A percentile compares a stretch with the other conserved stretches of the same genome.
Conservation (phyloP, 2,113 vertebrate genomes). For the Notiomystis cincta region DNA sequence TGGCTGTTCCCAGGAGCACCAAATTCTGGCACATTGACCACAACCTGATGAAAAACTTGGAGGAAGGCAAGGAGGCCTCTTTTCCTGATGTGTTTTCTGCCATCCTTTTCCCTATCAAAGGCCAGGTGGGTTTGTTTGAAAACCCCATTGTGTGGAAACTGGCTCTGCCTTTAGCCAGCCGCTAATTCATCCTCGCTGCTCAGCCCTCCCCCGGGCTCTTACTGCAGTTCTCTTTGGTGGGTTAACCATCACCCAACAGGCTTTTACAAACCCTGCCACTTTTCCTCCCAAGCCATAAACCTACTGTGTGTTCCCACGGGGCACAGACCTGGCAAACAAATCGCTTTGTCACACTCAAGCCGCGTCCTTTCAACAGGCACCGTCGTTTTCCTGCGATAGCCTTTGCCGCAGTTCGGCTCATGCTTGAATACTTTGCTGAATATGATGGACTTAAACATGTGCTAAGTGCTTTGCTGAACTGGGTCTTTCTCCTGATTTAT, state of each 20-base stretch:
- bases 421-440: conserved; percentile 31
- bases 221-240: background rate
- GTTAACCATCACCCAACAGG: background rate
- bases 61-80: background rate
- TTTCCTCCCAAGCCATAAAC: conserved; percentile 19
- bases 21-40: accelerated
- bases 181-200: background rate
- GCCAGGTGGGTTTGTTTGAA: background rate
- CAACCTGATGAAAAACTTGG: background rate
- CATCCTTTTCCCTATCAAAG: background rate
- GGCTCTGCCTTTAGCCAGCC: background rate
- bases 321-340: background rate
- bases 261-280: conserved; percentile 18
- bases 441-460: conserved; percentile 51
- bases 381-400: background rate
- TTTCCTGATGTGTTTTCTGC: background rate
- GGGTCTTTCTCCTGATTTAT: conserved; percentile 36
- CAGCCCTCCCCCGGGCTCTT: background rate
- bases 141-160: background rate
- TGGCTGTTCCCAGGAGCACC: accelerated
- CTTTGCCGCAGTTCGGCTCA: background rate
- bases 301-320: background rate
- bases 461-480: conserved; percentile 60
- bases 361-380: background rate
- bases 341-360: background rate